Evolutionary conservation across 2,888 invertebrate genomes (phyloP), one percentile per base, ranked within the genome.

Genomic region (Heteromurus nitidus): DNA sequence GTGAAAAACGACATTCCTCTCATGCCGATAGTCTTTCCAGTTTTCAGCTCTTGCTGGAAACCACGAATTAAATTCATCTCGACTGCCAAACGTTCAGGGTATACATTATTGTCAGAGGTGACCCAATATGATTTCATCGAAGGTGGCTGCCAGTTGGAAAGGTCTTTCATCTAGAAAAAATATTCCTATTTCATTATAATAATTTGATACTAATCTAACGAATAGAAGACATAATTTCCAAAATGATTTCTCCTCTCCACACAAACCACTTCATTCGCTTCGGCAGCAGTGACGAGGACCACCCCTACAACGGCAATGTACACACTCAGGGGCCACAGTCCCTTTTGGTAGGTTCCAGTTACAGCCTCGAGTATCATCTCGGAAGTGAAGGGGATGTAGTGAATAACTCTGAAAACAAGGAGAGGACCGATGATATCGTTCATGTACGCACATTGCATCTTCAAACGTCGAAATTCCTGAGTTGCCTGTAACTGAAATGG

Each of bases 1-100:
- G 50, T 50, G 20, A 50, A 50, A 50, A 50, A 50, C 20, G 50
- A 50, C 50, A 50, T 50, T n/a, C 50, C 50, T 20, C 20, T 50
- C 18, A 50, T 18, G 9, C 50, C 50, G 9, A 50, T 20, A 50
- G n/a, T 1, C 20, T 20, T 20, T 20, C 18, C 50, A 50, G 50
- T 20, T 18, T 50, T n/a, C 20, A 50, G 20, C 2, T n/a, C 50
- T 20, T 20, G 20, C 20, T 50, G 16, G 9, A 50, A 50, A 20
- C 20, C n/a, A 44, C 44, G 44, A n/a, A 44, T 36, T 36, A 36
- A 36, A 36, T 9, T 13, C 36, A 36, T 13, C 5, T 5, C 13
- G 36, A 9, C 5, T 13, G 36, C 5, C 13, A 13, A 36, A 9
- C 7, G 13, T 36, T 5, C 5, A 5, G 36, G 13, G 5, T 5